Conservation (phyloP, 2,797 vertebrate genomes). For the Diceros bicornis region DNA sequence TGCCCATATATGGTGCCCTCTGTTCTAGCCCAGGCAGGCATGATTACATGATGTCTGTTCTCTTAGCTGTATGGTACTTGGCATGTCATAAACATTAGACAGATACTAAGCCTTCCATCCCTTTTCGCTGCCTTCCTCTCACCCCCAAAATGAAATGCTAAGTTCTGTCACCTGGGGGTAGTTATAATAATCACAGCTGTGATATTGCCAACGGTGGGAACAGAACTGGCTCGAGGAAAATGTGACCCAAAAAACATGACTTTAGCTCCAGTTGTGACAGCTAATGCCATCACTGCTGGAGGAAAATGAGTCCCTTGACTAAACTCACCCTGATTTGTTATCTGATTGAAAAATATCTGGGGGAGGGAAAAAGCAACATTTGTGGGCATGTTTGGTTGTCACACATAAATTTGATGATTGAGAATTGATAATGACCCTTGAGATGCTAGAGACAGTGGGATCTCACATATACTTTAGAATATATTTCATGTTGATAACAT, state of each 20-base stretch:
- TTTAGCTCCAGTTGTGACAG: constrained; percentile 61
- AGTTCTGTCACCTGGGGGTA: constrained; percentile 57
- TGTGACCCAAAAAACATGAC: constrained; percentile 62
- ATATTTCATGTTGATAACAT: background rate
- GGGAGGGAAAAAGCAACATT: background rate
- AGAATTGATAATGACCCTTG: background rate
- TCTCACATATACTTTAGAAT: background rate
- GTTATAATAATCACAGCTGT: constrained; percentile 68
- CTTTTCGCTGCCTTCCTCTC: background rate
- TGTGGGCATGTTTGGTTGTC: background rate
- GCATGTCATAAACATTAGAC: constrained; percentile 26
- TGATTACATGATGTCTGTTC: constrained; percentile 44
- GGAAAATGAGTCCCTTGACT: constrained; percentile 73
- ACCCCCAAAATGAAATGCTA: constrained; percentile 51
- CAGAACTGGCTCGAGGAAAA: constrained; percentile 73
- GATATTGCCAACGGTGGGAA: background rate
- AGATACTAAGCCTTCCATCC: background rate
- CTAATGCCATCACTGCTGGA: constrained; percentile 63
- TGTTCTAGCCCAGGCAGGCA: background rate
- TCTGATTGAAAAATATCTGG: constrained; percentile 63
- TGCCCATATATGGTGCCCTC: background rate
- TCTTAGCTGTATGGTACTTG: background rate
- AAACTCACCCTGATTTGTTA: constrained; percentile 56
- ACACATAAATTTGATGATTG: constrained; percentile 13
- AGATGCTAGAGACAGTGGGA: background rate